phyloP scores from a whole-genome alignment of 2,113 vertebrate genomes.

The Marmota flaviventris region DNA sequence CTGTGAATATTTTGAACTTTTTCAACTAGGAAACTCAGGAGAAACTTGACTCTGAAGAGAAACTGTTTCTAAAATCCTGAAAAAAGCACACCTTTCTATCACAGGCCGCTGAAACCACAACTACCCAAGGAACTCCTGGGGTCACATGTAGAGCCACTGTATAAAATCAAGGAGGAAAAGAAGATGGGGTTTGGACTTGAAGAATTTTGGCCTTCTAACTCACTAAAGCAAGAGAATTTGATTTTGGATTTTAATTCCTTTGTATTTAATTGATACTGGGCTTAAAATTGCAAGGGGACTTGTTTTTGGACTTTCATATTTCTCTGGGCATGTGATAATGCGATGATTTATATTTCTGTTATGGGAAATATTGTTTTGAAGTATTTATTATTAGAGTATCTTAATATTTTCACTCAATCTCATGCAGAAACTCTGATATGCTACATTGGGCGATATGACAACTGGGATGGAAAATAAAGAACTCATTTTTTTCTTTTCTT shows the following conservation, averaged over 20 bases:
- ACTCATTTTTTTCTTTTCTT: background rate
- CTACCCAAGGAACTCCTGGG: background rate
- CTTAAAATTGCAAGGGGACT: background rate
- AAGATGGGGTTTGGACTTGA: background rate
- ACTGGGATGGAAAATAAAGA: background rate
- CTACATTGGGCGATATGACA: background rate
- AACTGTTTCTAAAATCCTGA: background rate
- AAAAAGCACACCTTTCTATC: background rate
- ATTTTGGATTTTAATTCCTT: constrained; percentile 24
- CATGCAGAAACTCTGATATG: background rate
- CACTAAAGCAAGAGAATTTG: background rate
- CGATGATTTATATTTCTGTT: background rate
- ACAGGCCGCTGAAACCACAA: background rate
- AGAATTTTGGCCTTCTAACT: background rate
- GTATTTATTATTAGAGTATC: background rate
- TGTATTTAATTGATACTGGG: background rate
- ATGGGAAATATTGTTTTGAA: background rate
- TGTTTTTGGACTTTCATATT: background rate
- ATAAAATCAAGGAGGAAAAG: background rate
- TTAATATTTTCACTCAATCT: background rate
- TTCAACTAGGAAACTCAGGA: background rate
- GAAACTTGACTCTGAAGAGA: background rate
- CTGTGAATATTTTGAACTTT: background rate
- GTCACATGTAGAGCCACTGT: background rate
- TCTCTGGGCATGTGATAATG: background rate